Evolutionary conservation across 2,888 invertebrate genomes (phyloP), one percentile per base, ranked within the genome.

Genomic region (Sinohyriopsis cumingii): DNA sequence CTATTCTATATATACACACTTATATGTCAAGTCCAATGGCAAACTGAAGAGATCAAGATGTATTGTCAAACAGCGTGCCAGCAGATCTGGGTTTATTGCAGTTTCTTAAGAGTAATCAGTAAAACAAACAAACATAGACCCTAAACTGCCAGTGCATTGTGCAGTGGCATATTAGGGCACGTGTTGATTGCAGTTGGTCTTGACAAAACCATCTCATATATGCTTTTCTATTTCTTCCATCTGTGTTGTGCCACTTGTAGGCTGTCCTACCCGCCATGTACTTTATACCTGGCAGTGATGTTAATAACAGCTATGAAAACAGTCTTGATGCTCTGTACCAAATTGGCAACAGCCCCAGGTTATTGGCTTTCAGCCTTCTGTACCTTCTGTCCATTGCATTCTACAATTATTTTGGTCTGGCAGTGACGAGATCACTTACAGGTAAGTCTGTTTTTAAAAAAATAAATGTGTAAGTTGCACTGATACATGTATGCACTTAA

Each of bases 401-500:
- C 72, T 87, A 87, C 69, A 87, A 87, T 72, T 87, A 86, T 72
- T 87, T 87, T 80, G 86, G 86, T 18, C 69, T 87, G 60, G 84
- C 87, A 19, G 86, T 87, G 25, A 87, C 87, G 9, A 82, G 84
- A 67, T 86, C 86, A 15, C 74, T 87, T 18, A 87, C 87, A 73
- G 87, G 87, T 87, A 70, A 59, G 63, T 45, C 18, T 20, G 22
- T 20, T 33, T 28, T 33, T 12, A 45, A 24, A 28, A 12, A 67
- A 25, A 55, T 6, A 12, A 45, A 45, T 45, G 45, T 45, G 12
- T 12, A 12, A 45, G 45, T 45, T 45, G 15, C 45, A 33, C 9
- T 1, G 9, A 33, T 9, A 9, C 33, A 33, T 33, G 1, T 33
- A 33, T 33, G 9, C 33, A 45, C 45, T 45, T 15, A 45, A 15